Evolutionary conservation across 1,140 invertebrate genomes (phyloP).

Genomic region (Druon quercuslanigerum): DNA sequence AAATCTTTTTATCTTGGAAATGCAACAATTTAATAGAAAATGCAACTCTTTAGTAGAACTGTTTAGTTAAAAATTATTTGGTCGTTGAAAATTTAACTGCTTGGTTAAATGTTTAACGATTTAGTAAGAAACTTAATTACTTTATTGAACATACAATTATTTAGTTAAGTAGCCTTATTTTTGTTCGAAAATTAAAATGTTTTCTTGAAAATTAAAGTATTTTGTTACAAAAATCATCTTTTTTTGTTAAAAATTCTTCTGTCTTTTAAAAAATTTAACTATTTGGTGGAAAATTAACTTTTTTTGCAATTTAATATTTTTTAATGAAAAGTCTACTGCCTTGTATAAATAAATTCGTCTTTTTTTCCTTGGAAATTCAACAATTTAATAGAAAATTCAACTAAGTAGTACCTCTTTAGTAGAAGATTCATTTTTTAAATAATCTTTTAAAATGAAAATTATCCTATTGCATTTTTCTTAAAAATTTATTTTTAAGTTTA

Average conservation of each 20-base stretch:
- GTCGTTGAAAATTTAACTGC: too few species aligned
- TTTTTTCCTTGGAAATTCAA: not conserved
- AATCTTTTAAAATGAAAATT: too few species aligned
- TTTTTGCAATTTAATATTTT: not conserved
- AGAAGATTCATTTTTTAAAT: too few species aligned
- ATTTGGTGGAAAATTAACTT: constrained; percentile 11
- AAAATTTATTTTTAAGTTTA: constrained; percentile 5
- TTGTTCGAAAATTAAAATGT: not conserved
- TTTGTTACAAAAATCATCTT: too few species aligned
- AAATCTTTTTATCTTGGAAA: too few species aligned
- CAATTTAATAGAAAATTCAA: too few species aligned
- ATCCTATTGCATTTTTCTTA: not conserved
- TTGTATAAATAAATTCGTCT: not conserved
- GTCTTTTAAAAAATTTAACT: not conserved
- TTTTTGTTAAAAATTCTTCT: too few species aligned
- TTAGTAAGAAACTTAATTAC: too few species aligned
- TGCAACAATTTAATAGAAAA: too few species aligned
- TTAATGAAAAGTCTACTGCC: not conserved
- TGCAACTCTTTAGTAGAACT: too few species aligned
- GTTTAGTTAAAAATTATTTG: too few species aligned
- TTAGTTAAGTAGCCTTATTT: not conserved
- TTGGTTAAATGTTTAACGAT: too few species aligned
- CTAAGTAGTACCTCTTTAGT: not conserved
- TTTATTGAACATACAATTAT: not conserved
- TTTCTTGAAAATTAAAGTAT: not conserved